These are phyloP conservation scores for Eubucco bourcierii DNA, from an alignment of 2,113 vertebrate genomes.

Conservation along the genomic window DNA sequence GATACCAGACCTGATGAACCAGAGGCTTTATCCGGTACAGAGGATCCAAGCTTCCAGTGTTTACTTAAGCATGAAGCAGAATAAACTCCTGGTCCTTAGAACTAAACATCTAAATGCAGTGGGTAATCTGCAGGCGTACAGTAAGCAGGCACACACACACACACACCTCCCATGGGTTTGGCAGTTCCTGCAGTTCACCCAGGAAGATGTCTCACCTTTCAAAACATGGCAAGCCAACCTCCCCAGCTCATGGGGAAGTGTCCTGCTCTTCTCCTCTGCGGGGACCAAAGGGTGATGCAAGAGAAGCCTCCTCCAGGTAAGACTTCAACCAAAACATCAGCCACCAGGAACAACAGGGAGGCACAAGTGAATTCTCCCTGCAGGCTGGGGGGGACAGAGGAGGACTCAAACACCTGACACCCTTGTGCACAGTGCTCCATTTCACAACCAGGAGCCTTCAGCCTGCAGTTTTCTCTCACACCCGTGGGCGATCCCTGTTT, in stretches of 20 bases:
- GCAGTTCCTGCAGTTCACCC: conserved; percentile 18
- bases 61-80: conserved; percentile 69
- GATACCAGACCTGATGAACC: conserved; percentile 22
- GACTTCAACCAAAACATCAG: background rate
- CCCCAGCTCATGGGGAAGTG: background rate
- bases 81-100: conserved; percentile 67
- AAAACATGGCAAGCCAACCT: background rate
- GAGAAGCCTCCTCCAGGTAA: background rate
- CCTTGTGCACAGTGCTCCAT: background rate
- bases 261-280: background rate
- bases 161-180: conserved; percentile 54
- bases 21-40: conserved; percentile 41
- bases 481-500: background rate
- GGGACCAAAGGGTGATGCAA: background rate
- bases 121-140: conserved; percentile 39
- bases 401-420: background rate
- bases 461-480: background rate
- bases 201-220: background rate
- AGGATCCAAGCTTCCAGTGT: conserved; percentile 51
- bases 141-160: conserved; percentile 64
- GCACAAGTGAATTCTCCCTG: background rate
- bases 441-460: background rate
- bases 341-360: background rate
- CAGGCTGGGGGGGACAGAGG: background rate
- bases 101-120: conserved; percentile 70